Evolutionary conservation across 2,888 invertebrate genomes (phyloP), one percentile per base, ranked within the genome.

Genomic region (Seira musarum): DNA sequence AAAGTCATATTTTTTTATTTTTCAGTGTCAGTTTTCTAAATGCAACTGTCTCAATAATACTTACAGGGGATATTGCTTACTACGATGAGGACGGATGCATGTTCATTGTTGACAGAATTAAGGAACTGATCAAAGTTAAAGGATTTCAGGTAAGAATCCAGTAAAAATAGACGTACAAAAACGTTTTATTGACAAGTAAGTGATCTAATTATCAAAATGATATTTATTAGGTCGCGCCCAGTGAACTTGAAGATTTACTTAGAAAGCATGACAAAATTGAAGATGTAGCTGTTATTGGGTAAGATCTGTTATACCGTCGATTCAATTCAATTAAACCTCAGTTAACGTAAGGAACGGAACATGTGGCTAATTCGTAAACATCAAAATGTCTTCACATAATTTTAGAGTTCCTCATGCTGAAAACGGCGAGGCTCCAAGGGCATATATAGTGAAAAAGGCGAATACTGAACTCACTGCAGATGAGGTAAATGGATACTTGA

Each of bases 201-300:
- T n/a, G n/a, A n/a, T n/a, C n/a, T n/a, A n/a, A n/a, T n/a, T n/a
- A n/a, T n/a, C n/a, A n/a, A n/a, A n/a, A 40, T 40, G 40, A n/a
- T n/a, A 40, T 57, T 46, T 30, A 35, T n/a, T 92, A 96, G 92
- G 96, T 97, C 8, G 93, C 96, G 8, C 97, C 97, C 25, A 96
- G 96, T 0, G 97, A 97, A 89, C 88, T 97, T 21, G 96, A 97
- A 89, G 92, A 91, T 70, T 87, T 95, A 1, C 87, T 96, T 0
- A 91, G 94, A 80, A 91, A 91, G 61, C 93, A 95, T 88, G 93
- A 95, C 0, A 91, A 91, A 25, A 91, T 97, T 0, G 88, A 90
- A n/a, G 97, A 97, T 87, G 95, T 93, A 0, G 96, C 94, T 0
- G 96, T 97, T 0, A 90, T 96, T 81, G 96, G 96, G 22, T 69